These are phyloP conservation scores for Muraenolepis orangiensis DNA, from an alignment of 2,797 vertebrate genomes.

Conservation along the genomic window DNA sequence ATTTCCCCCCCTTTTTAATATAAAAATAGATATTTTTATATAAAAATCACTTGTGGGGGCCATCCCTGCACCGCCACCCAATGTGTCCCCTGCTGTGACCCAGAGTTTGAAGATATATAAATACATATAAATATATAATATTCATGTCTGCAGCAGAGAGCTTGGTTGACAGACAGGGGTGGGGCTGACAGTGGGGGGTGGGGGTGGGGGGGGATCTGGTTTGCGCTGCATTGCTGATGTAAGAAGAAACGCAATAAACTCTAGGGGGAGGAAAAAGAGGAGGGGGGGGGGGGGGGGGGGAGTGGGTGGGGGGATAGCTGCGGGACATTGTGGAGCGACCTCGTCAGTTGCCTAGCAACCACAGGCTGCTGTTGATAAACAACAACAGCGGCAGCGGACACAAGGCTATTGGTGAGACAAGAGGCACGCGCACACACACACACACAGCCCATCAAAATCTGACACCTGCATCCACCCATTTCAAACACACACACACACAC, in stretches of 20 bases:
- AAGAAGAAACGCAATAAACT: slow-evolving; percentile 57
- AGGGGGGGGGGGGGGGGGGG: no score
- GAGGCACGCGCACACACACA: slow-evolving; percentile 30
- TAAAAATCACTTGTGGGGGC: no score
- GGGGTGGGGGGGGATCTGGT: slow-evolving; percentile 36
- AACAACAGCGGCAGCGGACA: slow-evolving; percentile 51
- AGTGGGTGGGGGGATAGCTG: slow-evolving; percentile 48
- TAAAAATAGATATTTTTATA: no score
- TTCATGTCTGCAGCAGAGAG: neutral
- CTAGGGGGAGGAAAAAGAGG: no score
- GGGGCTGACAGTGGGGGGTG: slow-evolving; percentile 5
- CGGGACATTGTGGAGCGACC: slow-evolving; percentile 36
- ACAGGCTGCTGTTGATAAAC: slow-evolving; percentile 59
- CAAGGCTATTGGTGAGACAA: slow-evolving; percentile 31
- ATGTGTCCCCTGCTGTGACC: no score
- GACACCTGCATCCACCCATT: no score
- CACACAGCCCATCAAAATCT: slow-evolving; percentile 6
- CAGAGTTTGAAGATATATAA: neutral
- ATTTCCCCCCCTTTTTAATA: no score
- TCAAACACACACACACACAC: slow-evolving; percentile 14
- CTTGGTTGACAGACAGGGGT: neutral
- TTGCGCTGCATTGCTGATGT: slow-evolving; percentile 27
- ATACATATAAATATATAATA: neutral
- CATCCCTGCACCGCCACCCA: no score
- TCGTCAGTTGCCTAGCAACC: slow-evolving; percentile 58